These are phyloP conservation scores for Heloderma charlesbogerti DNA, from an alignment of 2,113 vertebrate species.

Conservation along the genomic window DNA sequence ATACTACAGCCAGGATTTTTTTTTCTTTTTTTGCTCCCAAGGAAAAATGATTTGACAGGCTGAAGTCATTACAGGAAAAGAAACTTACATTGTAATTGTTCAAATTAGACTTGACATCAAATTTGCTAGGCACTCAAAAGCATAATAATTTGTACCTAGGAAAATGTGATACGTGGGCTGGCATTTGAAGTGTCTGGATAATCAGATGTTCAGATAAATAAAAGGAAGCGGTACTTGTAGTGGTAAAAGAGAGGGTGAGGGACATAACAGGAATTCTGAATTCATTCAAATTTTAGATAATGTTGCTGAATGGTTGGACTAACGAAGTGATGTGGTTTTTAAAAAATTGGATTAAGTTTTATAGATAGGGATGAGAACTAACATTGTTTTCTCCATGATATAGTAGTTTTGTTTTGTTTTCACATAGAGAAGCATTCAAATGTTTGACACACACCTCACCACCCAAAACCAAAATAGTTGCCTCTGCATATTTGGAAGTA, in stretches of 20 bases:
- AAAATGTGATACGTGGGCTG: neutral
- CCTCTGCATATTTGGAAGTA: neutral
- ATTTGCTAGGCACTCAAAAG: constrained; percentile 29
- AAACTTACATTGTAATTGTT: constrained; percentile 46
- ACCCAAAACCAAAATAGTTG: no score
- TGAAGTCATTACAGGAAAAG: constrained; percentile 54
- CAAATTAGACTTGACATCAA: constrained; percentile 21
- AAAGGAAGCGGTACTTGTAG: neutral
- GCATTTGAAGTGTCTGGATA: constrained; percentile 6
- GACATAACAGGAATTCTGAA: neutral
- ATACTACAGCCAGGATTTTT: constrained; percentile 30
- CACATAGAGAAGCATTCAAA: neutral
- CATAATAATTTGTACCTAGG: constrained; percentile 8
- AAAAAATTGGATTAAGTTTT: neutral
- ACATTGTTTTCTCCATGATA: neutral
- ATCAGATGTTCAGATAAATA: neutral
- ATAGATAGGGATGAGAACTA: neutral
- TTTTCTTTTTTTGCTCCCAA: constrained; percentile 65
- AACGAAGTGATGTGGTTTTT: neutral
- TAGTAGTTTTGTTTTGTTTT: neutral
- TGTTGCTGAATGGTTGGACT: no score
- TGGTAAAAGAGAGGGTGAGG: neutral
- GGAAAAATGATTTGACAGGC: constrained; percentile 56
- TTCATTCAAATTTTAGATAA: neutral
- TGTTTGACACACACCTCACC: neutral